Percentiles rank a stretch among this genome's conserved stretches.
phyloP scores from a whole-genome alignment of 2,797 vertebrate genomes.

The Odontamblyopus rebecca region DNA sequence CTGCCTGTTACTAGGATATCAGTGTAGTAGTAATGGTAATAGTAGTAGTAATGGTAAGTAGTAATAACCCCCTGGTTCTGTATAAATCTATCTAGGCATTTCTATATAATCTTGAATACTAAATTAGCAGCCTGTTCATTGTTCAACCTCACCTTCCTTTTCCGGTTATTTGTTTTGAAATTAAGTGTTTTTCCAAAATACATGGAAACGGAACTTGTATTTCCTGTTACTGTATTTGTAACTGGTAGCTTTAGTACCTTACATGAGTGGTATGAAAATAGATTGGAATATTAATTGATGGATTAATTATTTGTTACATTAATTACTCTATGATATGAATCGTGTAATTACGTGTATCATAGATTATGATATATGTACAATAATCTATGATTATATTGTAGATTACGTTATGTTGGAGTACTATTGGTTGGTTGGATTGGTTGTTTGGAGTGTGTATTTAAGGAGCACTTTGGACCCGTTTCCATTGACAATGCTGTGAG shows the following conservation, averaged over 20 bases:
- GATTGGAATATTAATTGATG: not conserved
- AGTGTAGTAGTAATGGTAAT: conserved; percentile 10
- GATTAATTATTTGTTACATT: not conserved
- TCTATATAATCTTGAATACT: not conserved
- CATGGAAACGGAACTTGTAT: not conserved
- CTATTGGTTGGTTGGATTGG: not conserved
- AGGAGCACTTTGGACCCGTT: conserved; percentile 34
- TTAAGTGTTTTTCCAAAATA: not conserved
- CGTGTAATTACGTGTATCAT: not conserved
- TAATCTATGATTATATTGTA: no score
- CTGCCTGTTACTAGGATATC: conserved; percentile 18
- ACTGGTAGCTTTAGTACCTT: no score
- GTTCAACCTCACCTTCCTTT: not conserved
- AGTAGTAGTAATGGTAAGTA: no score
- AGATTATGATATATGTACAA: not conserved
- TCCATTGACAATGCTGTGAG: conserved; percentile 44
- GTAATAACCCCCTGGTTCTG: conserved; percentile 16
- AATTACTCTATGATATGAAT: not conserved
- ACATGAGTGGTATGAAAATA: not conserved
- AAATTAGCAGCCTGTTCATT: not conserved
- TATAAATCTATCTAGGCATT: not conserved
- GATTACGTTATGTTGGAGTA: conserved; percentile 3
- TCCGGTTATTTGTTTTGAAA: not conserved
- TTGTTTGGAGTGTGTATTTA: conserved; percentile 21
- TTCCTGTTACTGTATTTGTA: not conserved